phyloP scores from a whole-genome alignment of 1,140 invertebrate species.

The Lucilia cuprina region DNA sequence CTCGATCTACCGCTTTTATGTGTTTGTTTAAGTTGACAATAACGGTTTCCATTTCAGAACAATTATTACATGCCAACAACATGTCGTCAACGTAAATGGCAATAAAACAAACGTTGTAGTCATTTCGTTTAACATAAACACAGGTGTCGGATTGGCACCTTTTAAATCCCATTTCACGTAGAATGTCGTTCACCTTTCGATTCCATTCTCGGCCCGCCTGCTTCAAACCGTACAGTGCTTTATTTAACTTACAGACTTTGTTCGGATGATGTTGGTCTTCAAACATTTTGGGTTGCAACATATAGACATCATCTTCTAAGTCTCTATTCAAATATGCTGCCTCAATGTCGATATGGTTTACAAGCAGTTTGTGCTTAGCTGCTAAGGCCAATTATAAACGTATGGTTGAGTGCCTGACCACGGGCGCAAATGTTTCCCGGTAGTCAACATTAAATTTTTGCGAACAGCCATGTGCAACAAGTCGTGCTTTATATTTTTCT shows the following conservation, averaged over 20 bases:
- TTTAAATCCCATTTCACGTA: conserved; percentile 38
- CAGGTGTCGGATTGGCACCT: conserved; percentile 40
- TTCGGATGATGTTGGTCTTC: conserved; percentile 39
- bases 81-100: conserved; percentile 38
- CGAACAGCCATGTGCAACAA: conserved; percentile 6
- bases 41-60: background rate
- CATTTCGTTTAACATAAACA: conserved; percentile 18
- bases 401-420: conserved; percentile 38
- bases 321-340: conserved; percentile 63
- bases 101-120: background rate
- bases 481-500: conserved; percentile 25
- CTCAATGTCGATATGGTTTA: conserved; percentile 59
- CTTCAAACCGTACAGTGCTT: conserved; percentile 55
- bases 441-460: conserved; percentile 25
- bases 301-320: conserved; percentile 62
- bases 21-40: background rate
- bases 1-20: conserved; percentile 12
- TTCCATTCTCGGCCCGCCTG: conserved; percentile 55
- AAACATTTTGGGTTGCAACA: conserved; percentile 58
- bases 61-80: conserved; percentile 23
- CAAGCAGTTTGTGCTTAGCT: conserved; percentile 48
- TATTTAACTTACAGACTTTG: conserved; percentile 49
- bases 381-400: conserved; percentile 48
- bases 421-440: conserved; percentile 38
- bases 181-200: conserved; percentile 41